Evolutionary conservation across 2,888 invertebrate species (phyloP), one percentile per base, ranked within the genome.

Genomic region (Mimas tiliae): DNA sequence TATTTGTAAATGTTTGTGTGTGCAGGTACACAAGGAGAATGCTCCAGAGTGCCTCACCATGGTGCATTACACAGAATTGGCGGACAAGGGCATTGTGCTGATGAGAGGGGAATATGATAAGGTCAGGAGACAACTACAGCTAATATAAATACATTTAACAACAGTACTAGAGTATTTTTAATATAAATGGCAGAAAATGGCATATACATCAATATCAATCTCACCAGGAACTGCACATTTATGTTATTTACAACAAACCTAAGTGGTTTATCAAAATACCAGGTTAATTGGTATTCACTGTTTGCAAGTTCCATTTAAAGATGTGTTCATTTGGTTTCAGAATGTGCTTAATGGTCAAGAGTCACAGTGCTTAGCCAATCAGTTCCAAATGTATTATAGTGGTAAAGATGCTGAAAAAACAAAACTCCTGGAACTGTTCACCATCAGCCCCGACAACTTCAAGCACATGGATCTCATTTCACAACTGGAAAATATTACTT

Each of bases 71-170:
- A 95, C 95, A 0, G 98, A 98, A 81, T 92, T 97, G 2, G 92
- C 94, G 8, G 94, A 94, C 53, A 97, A 97, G 83, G 96, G 95
- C 6, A 92, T 98, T 52, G 95, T 98, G 12, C 89, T 98, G 48
- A 97, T 98, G 97, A 94, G 96, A 51, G 98, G 98, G 16, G 97
- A 98, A 85, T 98, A 95, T 84, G 97, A 98, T 81, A 95, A 95
- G 89, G 94, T 88, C 67, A 47, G 66, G 65, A 16, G 62, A 52
- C 50, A 27, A 38, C 33, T 63, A 19, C 0, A 34, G 71, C 11
- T 58, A 16, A 42, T 62, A 52, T 21, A 50, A 48, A 55, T 38
- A 12, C 12, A 33, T 34, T 16, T 38, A 19, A 47, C 16, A 1
- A 21, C 9, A 12, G 19, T 50, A 50, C 6, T 50, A 9, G 19